phyloP scores from a whole-genome alignment of 2,797 vertebrate species.

The Myiothlypis chrysogaster region DNA sequence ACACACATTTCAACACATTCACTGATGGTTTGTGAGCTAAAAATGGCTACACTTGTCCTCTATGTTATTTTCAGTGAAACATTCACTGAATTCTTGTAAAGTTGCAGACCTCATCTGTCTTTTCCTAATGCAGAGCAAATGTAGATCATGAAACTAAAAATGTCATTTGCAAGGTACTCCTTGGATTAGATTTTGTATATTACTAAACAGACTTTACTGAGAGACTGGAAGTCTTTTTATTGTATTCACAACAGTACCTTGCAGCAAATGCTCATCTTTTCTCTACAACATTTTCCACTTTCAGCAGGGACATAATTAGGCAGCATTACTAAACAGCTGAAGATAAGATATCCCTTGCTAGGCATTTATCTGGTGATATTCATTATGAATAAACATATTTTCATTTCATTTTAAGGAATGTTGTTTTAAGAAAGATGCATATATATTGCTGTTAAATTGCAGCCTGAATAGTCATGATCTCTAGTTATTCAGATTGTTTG shows the following conservation, averaged over 20 bases:
- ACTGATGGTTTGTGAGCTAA: background rate
- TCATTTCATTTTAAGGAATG: background rate
- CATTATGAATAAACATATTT: background rate
- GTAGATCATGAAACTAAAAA: background rate
- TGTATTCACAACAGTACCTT: background rate
- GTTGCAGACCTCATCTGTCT: constrained; percentile 2
- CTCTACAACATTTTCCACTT: background rate
- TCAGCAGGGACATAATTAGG: background rate
- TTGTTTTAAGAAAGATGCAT: background rate
- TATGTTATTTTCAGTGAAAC: constrained; percentile 36
- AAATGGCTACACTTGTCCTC: constrained; percentile 31
- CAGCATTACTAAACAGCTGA: background rate
- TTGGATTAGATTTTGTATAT: background rate
- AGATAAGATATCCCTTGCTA: constrained; percentile 25
- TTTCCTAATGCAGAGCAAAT: background rate
- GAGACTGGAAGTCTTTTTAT: background rate
- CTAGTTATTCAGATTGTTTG: background rate
- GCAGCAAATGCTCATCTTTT: background rate
- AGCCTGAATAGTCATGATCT: background rate
- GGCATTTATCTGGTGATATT: background rate
- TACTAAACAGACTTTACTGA: background rate
- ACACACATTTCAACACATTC: constrained; percentile 13
- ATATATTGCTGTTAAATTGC: background rate
- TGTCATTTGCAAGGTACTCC: background rate
- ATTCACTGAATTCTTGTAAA: background rate